phyloP scores from a whole-genome alignment of 2,113 vertebrate species.

The Bambusicola thoracicus region DNA sequence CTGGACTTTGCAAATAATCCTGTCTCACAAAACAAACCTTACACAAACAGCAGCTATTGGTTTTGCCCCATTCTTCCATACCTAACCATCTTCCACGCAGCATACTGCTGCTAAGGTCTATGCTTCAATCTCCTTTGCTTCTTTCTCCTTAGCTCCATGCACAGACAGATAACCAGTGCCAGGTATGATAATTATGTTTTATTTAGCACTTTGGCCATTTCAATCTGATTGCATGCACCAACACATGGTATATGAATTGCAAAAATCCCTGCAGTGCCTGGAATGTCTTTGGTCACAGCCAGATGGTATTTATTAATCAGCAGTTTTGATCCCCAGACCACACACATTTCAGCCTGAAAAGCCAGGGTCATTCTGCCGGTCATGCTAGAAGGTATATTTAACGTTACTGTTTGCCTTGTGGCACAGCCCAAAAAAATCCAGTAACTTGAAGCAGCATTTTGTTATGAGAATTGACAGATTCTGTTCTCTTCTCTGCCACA shows the following conservation, averaged over 20 bases:
- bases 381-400: background rate
- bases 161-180: background rate
- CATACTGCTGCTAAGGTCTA: background rate
- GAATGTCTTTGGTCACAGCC: background rate
- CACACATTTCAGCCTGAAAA: background rate
- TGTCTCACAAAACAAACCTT: accelerated
- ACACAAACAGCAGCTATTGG: background rate
- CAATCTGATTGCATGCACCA: background rate
- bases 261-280: background rate
- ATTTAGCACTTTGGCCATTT: background rate
- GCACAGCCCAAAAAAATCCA: background rate
- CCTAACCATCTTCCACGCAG: background rate
- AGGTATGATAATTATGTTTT: background rate
- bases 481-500: background rate
- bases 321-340: background rate
- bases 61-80: background rate
- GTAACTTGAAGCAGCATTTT: background rate
- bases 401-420: background rate
- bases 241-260: background rate
- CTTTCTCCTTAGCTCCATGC: background rate
- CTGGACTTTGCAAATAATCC: background rate
- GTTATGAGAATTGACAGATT: background rate
- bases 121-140: background rate
- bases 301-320: background rate
- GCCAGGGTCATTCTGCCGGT: background rate